Conservation (phyloP, 2,113 vertebrate genomes). For the Plotosus lineatus region DNA sequence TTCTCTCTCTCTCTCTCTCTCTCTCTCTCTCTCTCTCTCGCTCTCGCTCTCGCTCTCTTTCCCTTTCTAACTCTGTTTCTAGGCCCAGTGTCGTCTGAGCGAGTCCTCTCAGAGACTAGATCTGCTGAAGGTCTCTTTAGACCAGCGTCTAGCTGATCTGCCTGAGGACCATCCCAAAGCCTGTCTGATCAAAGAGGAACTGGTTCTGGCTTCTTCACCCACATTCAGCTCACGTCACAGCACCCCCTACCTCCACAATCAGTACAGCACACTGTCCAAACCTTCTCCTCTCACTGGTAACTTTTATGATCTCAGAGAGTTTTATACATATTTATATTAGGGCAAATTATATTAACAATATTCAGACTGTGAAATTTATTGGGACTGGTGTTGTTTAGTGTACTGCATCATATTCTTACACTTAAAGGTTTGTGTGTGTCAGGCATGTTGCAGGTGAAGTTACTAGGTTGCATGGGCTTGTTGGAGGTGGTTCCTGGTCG, state of each 20-base stretch:
- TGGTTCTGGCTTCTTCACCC: slow-evolving; percentile 76
- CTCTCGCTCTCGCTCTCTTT: background rate
- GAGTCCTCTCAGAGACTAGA: slow-evolving; percentile 86
- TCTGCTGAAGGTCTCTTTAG: slow-evolving; percentile 80
- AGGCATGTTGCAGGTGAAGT: slow-evolving; percentile 86
- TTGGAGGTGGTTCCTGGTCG: slow-evolving; percentile 81
- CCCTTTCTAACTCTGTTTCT: background rate
- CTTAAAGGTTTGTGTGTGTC: background rate
- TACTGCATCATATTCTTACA: background rate
- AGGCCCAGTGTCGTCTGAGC: slow-evolving; percentile 76
- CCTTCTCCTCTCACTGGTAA: slow-evolving; percentile 86
- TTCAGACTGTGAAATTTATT: background rate
- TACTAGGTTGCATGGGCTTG: slow-evolving; percentile 80
- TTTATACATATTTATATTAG: background rate
- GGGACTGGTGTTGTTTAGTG: no score
- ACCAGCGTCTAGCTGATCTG: slow-evolving; percentile 79
- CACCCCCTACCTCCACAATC: slow-evolving; percentile 78
- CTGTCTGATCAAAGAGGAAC: slow-evolving; percentile 81
- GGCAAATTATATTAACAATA: background rate
- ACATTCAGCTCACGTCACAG: slow-evolving; percentile 78
- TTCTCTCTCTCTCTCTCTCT: slow-evolving; percentile 3
- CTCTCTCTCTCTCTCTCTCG: slow-evolving; percentile 4
- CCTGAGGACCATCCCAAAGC: slow-evolving; percentile 87
- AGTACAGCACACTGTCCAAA: slow-evolving; percentile 87
- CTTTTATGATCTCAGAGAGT: background rate